These are phyloP conservation scores for Oryzias dopingdopingensis DNA, from an alignment of 2,797 vertebrate species.

Conservation along the genomic window DNA sequence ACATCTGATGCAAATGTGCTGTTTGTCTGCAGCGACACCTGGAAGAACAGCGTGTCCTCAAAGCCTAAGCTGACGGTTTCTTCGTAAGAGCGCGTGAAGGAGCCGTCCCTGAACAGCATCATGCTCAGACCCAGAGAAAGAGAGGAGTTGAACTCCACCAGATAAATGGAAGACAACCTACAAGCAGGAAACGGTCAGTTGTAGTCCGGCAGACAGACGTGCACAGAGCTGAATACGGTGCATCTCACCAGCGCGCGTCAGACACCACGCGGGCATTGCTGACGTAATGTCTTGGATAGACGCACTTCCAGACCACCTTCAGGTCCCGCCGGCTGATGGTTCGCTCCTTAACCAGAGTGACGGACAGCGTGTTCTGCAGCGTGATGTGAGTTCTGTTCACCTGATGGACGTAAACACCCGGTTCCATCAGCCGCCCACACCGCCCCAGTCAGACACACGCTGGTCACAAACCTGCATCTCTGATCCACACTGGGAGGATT, in stretches of 20 bases:
- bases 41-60: conserved; percentile 62
- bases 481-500: conserved; percentile 60
- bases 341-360: conserved; percentile 38
- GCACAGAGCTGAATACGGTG: not conserved
- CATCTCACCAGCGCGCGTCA: conserved; percentile 55
- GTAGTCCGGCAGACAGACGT: too few species aligned
- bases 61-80: conserved; percentile 13
- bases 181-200: not conserved
- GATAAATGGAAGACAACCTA: conserved; percentile 51
- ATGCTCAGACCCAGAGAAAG: conserved; percentile 61
- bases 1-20: conserved; percentile 49
- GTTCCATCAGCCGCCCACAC: not conserved
- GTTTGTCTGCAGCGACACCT: conserved; percentile 62
- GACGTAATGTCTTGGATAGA: conserved; percentile 62
- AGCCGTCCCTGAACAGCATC: conserved; percentile 50
- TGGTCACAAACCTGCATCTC: conserved; percentile 52
- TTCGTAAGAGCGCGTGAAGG: conserved; percentile 32
- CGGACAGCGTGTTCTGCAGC: conserved; percentile 58
- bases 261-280: conserved; percentile 43
- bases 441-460: too few species aligned
- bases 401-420: conserved; percentile 31
- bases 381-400: conserved; percentile 67
- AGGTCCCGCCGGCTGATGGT: conserved; percentile 58
- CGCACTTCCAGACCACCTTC: conserved; percentile 63
- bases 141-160: conserved; percentile 59